Evolutionary conservation across 2,797 vertebrate genomes (phyloP), one percentile per base, ranked within the genome.

Genomic region (Etheostoma perlongum): DNA sequence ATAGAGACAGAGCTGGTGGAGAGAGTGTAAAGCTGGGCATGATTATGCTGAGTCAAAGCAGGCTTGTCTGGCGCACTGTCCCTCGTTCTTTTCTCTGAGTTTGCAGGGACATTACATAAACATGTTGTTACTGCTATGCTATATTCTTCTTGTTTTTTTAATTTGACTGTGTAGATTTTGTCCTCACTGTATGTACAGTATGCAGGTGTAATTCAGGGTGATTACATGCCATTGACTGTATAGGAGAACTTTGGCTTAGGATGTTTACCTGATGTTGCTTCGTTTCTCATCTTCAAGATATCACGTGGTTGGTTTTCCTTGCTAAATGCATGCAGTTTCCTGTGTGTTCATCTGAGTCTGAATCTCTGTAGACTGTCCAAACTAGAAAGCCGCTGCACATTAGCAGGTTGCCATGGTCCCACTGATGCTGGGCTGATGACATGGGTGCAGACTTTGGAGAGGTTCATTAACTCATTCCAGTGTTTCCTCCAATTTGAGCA

Each of bases 41-140:
- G 76, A 89, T 89, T 91, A 27, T 94, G 92, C 93, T 93, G 93
- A 94, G 92, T 94, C 91, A 93, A 93, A 92, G 86, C 83, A 57
- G 77, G 76, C 59, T 78, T 10, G 33, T 78, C 52, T 75, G 65
- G 82, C 23, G 52, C 76, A 46, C 76, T 66, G 30, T 70, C 44
- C 47, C 40, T 83, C 36, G 68, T 55, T 63, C 54, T 73, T 15
- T 64, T 72, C 59, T 67, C 12, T 51, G 30, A 75, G 54, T 80
- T 83, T 72, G 23, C 49, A 68, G 67, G 44, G 52, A 73, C 2
- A 55, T 79, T 69, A 78, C 51, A 55, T 72, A 75, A 40, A 88
- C 76, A 64, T 42, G 40, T 27, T 76, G 5, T 2, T 57, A 47
- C 25, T 67, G 60, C 58, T 81, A 4, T 54, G 68, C 59, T 79